A percentile compares a stretch with the other conserved stretches of the same genome.
These are phyloP conservation scores for Vidua macroura DNA, from an alignment of 2,113 vertebrate genomes.

Conservation along the genomic window DNA sequence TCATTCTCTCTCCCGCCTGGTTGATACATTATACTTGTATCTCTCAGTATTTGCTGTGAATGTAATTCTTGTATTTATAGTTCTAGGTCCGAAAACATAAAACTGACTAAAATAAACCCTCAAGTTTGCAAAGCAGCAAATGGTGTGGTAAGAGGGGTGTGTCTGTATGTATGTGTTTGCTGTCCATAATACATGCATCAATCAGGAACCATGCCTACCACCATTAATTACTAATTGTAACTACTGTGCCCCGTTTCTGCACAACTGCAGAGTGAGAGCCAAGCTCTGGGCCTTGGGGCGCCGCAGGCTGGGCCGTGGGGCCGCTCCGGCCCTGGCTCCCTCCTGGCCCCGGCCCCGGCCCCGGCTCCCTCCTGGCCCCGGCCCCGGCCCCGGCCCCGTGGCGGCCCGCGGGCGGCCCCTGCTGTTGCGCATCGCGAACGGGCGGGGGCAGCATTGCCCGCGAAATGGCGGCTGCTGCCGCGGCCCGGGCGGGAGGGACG, in stretches of 20 bases:
- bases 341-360: too few species aligned
- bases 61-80: background rate
- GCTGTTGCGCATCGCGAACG: background rate
- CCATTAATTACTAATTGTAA: fast-evolving
- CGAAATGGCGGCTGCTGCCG: background rate
- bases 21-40: background rate
- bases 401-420: background rate
- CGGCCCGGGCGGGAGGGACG: background rate
- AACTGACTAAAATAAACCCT: background rate
- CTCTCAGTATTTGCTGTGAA: background rate
- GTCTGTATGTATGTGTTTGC: fast-evolving
- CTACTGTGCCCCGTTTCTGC: fast-evolving
- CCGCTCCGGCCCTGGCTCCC: too few species aligned
- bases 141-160: fast-evolving
- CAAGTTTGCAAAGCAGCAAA: background rate
- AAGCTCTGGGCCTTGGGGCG: fast-evolving
- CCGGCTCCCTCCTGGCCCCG: too few species aligned
- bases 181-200: fast-evolving
- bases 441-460: constrained; percentile 60
- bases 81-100: background rate
- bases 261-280: fast-evolving
- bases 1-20: background rate
- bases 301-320: background rate
- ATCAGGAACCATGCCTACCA: fast-evolving
- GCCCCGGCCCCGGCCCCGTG: background rate